Percentiles rank a stretch among this genome's conserved stretches.
Evolutionary conservation across 2,888 invertebrate genomes (phyloP).

Genomic region (Morinoia aosen): DNA sequence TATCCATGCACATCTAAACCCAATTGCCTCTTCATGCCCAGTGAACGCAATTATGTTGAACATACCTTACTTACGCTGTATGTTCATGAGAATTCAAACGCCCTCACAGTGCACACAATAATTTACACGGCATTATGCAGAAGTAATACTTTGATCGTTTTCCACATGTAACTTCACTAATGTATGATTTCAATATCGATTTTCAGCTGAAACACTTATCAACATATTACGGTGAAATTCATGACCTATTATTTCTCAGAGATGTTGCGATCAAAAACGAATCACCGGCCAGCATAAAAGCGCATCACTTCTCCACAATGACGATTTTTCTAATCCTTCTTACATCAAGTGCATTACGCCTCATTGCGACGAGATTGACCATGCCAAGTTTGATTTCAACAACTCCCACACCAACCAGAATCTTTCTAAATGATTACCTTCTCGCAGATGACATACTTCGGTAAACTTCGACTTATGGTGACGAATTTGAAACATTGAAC

Average conservation of each 20-base stretch:
- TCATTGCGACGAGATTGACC: neutral
- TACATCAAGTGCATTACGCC: neutral
- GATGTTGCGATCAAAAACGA: too few relatives aligned
- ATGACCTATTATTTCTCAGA: neutral
- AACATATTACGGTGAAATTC: neutral
- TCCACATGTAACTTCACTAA: too few relatives aligned
- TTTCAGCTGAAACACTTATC: too few relatives aligned
- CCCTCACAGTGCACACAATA: too few relatives aligned
- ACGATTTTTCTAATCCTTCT: too few relatives aligned
- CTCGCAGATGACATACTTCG: neutral
- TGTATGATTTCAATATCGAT: too few relatives aligned
- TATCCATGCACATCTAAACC: neutral
- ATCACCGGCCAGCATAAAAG: too few relatives aligned
- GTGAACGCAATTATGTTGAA: neutral
- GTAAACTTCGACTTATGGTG: neutral
- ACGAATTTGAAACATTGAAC: neutral
- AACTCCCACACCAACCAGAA: neutral
- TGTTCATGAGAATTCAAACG: too few relatives aligned
- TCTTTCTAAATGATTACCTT: neutral
- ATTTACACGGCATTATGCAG: too few relatives aligned
- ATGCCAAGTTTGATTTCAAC: neutral
- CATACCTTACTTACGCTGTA: neutral
- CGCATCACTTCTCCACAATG: too few relatives aligned
- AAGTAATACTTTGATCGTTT: too few relatives aligned
- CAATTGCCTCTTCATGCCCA: neutral